Conservation (phyloP, 2,113 vertebrate species). For the Chlamydotis undulata region DNA sequence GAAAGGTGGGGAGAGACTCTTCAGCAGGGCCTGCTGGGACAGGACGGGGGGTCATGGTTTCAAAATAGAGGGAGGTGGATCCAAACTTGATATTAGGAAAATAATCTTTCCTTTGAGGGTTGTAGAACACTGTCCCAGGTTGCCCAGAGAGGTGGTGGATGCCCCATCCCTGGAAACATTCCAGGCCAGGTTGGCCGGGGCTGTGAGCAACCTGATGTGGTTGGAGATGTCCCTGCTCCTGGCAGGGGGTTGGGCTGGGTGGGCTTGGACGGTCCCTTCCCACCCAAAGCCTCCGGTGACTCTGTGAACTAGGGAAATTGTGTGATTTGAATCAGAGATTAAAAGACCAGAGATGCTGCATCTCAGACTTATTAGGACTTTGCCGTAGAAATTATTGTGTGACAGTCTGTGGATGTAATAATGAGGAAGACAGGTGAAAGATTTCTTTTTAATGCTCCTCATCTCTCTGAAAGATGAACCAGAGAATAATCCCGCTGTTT, state of each 20-base stretch:
- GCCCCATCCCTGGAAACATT: neutral
- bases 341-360: neutral
- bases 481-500: neutral
- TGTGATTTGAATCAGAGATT: too few species aligned
- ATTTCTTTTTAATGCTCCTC: neutral
- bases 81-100: neutral
- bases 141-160: neutral
- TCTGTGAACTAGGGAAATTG: neutral
- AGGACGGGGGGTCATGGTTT: too few species aligned
- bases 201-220: fast-evolving
- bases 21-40: too few species aligned
- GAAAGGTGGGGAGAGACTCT: too few species aligned
- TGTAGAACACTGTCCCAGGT: neutral
- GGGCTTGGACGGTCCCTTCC: fast-evolving
- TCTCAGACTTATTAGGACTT: neutral
- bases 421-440: neutral
- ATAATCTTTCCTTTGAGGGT: too few species aligned
- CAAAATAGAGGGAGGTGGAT: neutral
- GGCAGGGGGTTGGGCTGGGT: neutral
- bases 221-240: neutral
- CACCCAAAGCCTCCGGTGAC: neutral
- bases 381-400: neutral
- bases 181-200: neutral
- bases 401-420: neutral
- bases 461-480: neutral